phyloP scores from a whole-genome alignment of 2,888 invertebrate genomes.

The Diabrotica balteata region DNA sequence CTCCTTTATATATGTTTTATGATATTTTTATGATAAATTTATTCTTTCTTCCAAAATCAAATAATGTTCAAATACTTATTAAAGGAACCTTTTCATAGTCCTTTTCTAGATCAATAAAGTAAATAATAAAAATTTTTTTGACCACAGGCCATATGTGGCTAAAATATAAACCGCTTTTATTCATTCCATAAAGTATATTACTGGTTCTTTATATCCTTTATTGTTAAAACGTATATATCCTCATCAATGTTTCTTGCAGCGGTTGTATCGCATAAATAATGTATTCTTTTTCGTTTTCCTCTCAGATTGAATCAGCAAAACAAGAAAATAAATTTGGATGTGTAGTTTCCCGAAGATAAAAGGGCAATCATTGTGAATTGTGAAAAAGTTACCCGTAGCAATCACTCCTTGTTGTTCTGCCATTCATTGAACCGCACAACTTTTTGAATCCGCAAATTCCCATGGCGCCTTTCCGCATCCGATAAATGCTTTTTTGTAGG shows the following conservation, averaged over 20 bases:
- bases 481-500: conserved; percentile 1
- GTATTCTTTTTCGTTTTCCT: conserved; percentile 4
- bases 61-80: too few relatives aligned
- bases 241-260: background rate
- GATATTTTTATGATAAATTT: too few relatives aligned
- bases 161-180: too few relatives aligned
- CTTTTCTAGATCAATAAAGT: too few relatives aligned
- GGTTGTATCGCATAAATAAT: conserved; percentile 16
- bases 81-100: too few relatives aligned
- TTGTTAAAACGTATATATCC: too few relatives aligned
- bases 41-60: too few relatives aligned
- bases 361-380: conserved; percentile 25
- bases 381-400: conserved; percentile 25
- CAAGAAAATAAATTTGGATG: conserved; percentile 22
- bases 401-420: conserved; percentile 27
- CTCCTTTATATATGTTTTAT: too few relatives aligned
- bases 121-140: too few relatives aligned
- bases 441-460: conserved; percentile 16
- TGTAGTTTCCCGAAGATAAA: conserved; percentile 21
- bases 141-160: too few relatives aligned
- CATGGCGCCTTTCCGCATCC: conserved; percentile 5
- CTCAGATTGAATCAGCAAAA: conserved; percentile 18
- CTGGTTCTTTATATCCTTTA: too few relatives aligned
- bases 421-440: conserved; percentile 22
- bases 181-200: too few relatives aligned